Evolutionary conservation across 2,797 vertebrate genomes (phyloP).

Genomic region (Anas bahamensis): DNA sequence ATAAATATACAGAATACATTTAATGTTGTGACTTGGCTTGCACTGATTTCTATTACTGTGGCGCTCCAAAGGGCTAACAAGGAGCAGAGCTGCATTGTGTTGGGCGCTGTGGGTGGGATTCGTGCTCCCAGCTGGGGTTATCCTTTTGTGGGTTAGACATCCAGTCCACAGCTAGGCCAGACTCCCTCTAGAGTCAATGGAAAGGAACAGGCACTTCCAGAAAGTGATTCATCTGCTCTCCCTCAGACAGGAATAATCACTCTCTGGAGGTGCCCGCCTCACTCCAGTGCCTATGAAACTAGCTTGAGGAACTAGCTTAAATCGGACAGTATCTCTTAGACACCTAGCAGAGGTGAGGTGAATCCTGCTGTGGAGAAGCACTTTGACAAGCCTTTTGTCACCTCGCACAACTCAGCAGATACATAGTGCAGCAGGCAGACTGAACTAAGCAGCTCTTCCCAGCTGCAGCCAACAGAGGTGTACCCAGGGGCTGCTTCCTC

Average conservation of each 20-base stretch:
- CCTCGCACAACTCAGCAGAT: neutral
- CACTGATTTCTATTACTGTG: neutral
- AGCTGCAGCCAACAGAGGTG: neutral
- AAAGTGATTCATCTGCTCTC: neutral
- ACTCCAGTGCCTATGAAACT: neutral
- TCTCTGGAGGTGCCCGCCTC: neutral
- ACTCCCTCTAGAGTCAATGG: neutral
- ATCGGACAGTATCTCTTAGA: neutral
- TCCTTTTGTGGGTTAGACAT: neutral
- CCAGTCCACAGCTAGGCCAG: neutral
- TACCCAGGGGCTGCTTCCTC: neutral
- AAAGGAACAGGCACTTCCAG: neutral
- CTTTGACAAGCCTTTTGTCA: neutral
- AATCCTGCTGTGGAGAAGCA: neutral
- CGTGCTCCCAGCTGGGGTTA: neutral
- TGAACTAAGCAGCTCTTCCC: neutral
- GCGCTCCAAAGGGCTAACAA: neutral
- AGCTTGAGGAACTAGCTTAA: neutral
- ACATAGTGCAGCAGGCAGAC: neutral
- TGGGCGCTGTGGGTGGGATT: neutral
- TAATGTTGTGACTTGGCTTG: fast-evolving
- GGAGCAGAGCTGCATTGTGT: neutral
- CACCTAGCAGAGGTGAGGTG: neutral
- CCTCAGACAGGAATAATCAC: neutral
- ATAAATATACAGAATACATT: neutral